These are phyloP conservation scores for Drosophila mimetica DNA, from an alignment of 2,888 invertebrate species.

Conservation along the genomic window DNA sequence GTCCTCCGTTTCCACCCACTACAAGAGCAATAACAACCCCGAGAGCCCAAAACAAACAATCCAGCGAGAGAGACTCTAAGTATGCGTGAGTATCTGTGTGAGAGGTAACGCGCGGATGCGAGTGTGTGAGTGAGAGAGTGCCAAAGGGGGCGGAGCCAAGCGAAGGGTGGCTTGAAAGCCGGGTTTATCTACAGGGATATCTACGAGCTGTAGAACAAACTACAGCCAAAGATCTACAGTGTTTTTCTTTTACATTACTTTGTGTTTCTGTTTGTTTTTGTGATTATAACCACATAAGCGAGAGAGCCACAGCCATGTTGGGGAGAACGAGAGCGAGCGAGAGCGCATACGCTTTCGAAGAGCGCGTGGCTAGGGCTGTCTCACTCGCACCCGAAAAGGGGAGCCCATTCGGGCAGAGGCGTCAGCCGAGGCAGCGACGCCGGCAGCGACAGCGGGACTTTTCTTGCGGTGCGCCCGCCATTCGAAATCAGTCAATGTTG, in stretches of 20 bases:
- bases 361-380: slow-evolving; percentile 43
- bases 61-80: slow-evolving; percentile 12
- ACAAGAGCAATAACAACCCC: slow-evolving; percentile 44
- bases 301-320: slow-evolving; percentile 27
- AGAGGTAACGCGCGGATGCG: slow-evolving; percentile 18
- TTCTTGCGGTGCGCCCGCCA: slow-evolving; percentile 80
- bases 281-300: not conserved
- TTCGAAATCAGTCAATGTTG: slow-evolving; percentile 82
- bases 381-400: slow-evolving; percentile 45
- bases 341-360: slow-evolving; percentile 16
- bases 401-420: slow-evolving; percentile 11
- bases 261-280: slow-evolving; percentile 1
- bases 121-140: slow-evolving; percentile 29
- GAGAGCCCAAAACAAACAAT: slow-evolving; percentile 22
- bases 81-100: slow-evolving; percentile 80
- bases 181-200: not conserved
- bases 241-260: not conserved
- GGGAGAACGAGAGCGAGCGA: not conserved
- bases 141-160: slow-evolving; percentile 74
- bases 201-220: not conserved
- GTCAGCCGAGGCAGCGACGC: slow-evolving; percentile 22
- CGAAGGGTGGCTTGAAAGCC: slow-evolving; percentile 34
- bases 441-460: slow-evolving; percentile 59
- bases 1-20: slow-evolving; percentile 31
- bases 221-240: slow-evolving; percentile 14